Conservation (phyloP, 2,797 vertebrate genomes). For the Pseudomugil gertrudae region DNA sequence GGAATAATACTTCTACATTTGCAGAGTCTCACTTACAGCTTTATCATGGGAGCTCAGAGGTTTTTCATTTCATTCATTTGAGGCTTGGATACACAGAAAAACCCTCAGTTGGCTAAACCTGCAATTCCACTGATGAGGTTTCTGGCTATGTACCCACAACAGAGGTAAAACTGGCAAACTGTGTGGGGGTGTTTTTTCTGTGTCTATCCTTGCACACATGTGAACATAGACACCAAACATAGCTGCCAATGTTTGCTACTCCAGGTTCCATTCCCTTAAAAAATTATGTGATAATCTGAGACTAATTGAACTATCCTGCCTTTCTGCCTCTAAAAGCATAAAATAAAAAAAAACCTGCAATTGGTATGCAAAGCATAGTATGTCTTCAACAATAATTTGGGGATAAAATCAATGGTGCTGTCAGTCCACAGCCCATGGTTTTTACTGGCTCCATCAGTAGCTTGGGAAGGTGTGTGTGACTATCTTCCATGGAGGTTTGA, state of each 20-base stretch:
- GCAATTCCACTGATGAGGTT: conserved; percentile 75
- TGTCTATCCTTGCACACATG: conserved; percentile 7
- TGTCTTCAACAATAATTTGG: conserved; percentile 78
- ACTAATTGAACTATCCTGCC: conserved; percentile 61
- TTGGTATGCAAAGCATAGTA: conserved; percentile 75
- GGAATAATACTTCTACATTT: conserved; percentile 39
- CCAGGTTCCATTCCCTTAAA: conserved; percentile 52
- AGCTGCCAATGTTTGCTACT: conserved; percentile 49
- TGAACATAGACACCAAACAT: conserved; percentile 25
- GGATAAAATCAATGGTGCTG: conserved; percentile 82
- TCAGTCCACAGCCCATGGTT: conserved; percentile 72
- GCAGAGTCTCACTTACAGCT: conserved; percentile 47
- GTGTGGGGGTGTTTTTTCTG: conserved; percentile 35
- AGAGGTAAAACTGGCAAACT: conserved; percentile 59
- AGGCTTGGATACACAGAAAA: conserved; percentile 69
- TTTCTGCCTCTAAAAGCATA: conserved; percentile 40
- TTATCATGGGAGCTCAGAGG: conserved; percentile 49
- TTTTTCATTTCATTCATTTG: conserved; percentile 69
- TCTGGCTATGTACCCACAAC: conserved; percentile 54
- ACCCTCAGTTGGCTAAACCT: conserved; percentile 72
- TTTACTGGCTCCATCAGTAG: conserved; percentile 76
- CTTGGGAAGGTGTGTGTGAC: conserved; percentile 67
- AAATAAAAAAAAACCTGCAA: conserved; percentile 47
- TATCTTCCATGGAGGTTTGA: conserved; percentile 68
- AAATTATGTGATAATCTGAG: conserved; percentile 42